phyloP scores from a whole-genome alignment of 2,888 invertebrate genomes.

The Cantharis rustica region DNA sequence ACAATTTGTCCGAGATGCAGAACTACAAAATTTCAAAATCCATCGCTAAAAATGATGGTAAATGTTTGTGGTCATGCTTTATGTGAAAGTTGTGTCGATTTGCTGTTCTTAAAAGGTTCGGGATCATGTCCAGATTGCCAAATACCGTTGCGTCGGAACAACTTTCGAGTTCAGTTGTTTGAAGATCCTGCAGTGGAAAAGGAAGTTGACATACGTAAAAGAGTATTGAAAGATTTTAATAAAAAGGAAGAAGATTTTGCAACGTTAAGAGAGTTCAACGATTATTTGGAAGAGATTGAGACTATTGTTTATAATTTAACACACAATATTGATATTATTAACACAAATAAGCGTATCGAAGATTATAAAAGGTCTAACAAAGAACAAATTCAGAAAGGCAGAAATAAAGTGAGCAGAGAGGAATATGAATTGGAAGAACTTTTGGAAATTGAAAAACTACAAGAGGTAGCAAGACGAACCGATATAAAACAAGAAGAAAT shows the following conservation, averaged over 20 bases:
- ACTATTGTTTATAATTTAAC: conserved; percentile 87
- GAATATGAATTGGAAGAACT: conserved; percentile 87
- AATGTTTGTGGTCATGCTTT: conserved; percentile 97
- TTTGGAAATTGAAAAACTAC: conserved; percentile 78
- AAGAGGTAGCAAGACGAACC: conserved; percentile 73
- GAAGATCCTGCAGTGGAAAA: conserved; percentile 97
- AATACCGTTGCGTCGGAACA: conserved; percentile 83
- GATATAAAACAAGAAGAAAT: conserved; percentile 71
- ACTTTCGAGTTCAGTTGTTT: conserved; percentile 93
- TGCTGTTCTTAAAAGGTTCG: conserved; percentile 94
- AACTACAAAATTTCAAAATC: conserved; percentile 96
- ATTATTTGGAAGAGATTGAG: conserved; percentile 96
- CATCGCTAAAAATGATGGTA: conserved; percentile 94
- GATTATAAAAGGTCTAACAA: conserved; percentile 90
- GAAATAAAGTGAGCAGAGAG: conserved; percentile 75
- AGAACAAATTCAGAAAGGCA: conserved; percentile 81
- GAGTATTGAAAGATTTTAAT: conserved; percentile 88
- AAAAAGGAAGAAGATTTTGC: conserved; percentile 94
- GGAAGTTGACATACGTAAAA: conserved; percentile 92
- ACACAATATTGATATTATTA: conserved; percentile 86
- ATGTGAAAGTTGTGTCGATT: conserved; percentile 96
- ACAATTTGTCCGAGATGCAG: conserved; percentile 94
- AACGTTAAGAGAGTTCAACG: conserved; percentile 84
- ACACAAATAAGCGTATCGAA: conserved; percentile 88
- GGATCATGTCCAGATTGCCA: conserved; percentile 95